Conservation (phyloP, 2,797 vertebrate species). For the Etheostoma nigrum region DNA sequence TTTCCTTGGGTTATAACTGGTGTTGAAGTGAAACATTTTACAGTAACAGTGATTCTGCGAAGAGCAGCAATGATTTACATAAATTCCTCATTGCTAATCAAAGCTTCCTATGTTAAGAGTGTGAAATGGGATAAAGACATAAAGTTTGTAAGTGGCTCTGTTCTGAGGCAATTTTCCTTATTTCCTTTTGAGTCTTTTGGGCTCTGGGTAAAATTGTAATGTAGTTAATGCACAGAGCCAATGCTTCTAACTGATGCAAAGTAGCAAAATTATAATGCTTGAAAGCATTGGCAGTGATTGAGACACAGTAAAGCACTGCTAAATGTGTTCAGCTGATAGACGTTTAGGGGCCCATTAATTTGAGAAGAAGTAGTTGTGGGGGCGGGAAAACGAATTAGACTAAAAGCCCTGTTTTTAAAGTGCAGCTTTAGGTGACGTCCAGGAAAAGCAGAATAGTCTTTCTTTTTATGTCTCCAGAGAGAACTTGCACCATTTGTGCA, state of each 20-base stretch:
- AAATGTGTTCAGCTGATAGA: conserved; percentile 79
- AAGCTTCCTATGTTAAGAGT: conserved; percentile 38
- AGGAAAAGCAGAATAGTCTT: conserved; percentile 56
- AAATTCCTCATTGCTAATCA: conserved; percentile 55
- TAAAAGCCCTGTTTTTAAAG: conserved; percentile 82
- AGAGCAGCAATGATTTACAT: conserved; percentile 54
- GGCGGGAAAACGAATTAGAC: conserved; percentile 79
- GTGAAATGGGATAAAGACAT: conserved; percentile 67
- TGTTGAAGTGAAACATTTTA: conserved; percentile 38
- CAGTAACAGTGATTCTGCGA: conserved; percentile 7
- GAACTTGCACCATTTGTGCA: background rate
- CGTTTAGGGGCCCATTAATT: conserved; percentile 80
- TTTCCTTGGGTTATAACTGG: conserved; percentile 35
- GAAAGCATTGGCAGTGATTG: conserved; percentile 79
- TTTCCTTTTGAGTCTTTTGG: conserved; percentile 40
- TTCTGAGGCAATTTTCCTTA: conserved; percentile 54
- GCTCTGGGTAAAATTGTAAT: conserved; percentile 65
- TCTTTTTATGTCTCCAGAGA: conserved; percentile 54
- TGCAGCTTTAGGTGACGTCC: conserved; percentile 66
- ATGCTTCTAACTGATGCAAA: conserved; percentile 77
- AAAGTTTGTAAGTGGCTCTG: conserved; percentile 69
- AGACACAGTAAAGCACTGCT: conserved; percentile 74
- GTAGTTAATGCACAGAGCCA: conserved; percentile 71
- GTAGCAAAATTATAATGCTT: conserved; percentile 75
- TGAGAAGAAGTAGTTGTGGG: conserved; percentile 74